phyloP scores from a whole-genome alignment of 2,888 invertebrate species.

The Hemithea aestivaria region DNA sequence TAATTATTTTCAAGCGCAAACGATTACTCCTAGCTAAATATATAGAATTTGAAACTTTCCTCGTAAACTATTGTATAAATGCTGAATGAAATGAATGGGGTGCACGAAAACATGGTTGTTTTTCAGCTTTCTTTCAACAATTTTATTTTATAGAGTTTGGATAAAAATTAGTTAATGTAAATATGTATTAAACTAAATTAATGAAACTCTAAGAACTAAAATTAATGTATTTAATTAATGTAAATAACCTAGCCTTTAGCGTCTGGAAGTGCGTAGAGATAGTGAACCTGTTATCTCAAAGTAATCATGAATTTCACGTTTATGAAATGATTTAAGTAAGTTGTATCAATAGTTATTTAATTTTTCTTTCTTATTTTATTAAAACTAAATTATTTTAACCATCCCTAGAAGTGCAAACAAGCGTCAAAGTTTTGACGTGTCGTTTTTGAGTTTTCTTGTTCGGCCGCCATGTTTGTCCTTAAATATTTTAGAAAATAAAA shows the following conservation, averaged over 20 bases:
- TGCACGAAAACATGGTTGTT: conserved; percentile 75
- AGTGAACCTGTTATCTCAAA: conserved; percentile 55
- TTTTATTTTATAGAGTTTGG: conserved; percentile 46
- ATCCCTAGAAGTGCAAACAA: conserved; percentile 35
- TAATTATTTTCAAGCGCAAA: background rate
- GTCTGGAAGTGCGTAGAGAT: conserved; percentile 58
- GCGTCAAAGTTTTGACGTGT: conserved; percentile 68
- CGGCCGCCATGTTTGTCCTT: conserved; percentile 78
- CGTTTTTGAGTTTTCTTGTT: conserved; percentile 64
- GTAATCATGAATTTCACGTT: conserved; percentile 61
- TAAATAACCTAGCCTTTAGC: conserved; percentile 64
- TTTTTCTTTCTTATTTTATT: conserved; percentile 21
- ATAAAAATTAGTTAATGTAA: conserved; percentile 37
- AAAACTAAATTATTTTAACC: conserved; percentile 13
- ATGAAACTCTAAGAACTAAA: conserved; percentile 35
- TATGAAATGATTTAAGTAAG: conserved; percentile 68
- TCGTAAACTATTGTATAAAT: conserved; percentile 12
- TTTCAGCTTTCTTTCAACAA: conserved; percentile 70
- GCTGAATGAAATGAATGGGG: conserved; percentile 56
- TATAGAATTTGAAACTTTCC: conserved; percentile 1
- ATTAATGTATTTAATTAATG: conserved; percentile 46
- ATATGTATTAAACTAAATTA: conserved; percentile 37
- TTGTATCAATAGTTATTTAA: conserved; percentile 36
- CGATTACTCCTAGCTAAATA: no score
- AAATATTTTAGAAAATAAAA: conserved; percentile 51